phyloP scores from a whole-genome alignment of 2,113 vertebrate genomes.

The Pseudopodoces humilis region DNA sequence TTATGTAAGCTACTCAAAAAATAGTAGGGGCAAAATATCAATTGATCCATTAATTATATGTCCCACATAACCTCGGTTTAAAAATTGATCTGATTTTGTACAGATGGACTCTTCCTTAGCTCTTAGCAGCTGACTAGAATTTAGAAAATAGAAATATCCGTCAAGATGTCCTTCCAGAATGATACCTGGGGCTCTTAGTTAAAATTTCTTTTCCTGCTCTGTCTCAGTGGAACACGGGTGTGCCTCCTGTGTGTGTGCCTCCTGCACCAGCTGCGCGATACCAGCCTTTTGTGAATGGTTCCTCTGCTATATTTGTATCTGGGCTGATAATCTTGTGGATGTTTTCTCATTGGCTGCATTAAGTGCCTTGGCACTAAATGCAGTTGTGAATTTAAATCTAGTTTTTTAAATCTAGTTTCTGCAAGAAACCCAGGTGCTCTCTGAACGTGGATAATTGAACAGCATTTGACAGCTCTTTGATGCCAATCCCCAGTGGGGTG shows the following conservation, averaged over 20 bases:
- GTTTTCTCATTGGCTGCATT: not conserved
- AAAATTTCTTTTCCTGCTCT: not conserved
- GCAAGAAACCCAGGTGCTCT: not conserved
- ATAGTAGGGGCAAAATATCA: not conserved
- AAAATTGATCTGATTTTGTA: not conserved
- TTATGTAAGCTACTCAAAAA: not conserved
- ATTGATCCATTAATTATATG: not conserved
- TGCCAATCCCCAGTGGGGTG: accelerated
- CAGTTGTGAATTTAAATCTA: not conserved
- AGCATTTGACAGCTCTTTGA: not conserved
- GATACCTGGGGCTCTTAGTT: not conserved
- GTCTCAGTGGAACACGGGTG: accelerated
- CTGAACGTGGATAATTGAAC: not conserved
- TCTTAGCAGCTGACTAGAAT: not conserved
- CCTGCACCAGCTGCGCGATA: not conserved
- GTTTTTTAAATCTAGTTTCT: not conserved
- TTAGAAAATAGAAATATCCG: not conserved
- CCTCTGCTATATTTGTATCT: not conserved
- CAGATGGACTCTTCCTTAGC: not conserved
- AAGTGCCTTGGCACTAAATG: not conserved
- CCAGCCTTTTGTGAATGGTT: not conserved
- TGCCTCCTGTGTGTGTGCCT: not conserved
- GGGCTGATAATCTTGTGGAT: not conserved
- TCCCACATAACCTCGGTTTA: not conserved
- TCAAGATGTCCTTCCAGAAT: not conserved